Percentiles rank a stretch among this genome's conserved stretches.
These are phyloP conservation scores for Nephrotoma flavescens DNA, from an alignment of 2,888 invertebrate genomes.

Conservation along the genomic window DNA sequence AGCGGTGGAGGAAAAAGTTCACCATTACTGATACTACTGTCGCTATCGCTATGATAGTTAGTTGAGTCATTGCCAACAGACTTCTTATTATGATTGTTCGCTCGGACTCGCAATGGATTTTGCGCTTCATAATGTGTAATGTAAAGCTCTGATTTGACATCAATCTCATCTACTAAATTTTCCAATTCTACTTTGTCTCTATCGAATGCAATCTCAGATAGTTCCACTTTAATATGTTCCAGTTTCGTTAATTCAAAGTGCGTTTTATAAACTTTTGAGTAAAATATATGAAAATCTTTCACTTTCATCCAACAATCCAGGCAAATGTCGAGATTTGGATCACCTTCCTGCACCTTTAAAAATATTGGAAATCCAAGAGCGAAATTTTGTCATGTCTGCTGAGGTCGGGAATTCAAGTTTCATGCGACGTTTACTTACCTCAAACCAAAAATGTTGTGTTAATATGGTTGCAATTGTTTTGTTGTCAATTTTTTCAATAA, in stretches of 20 bases:
- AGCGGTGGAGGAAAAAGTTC: background rate
- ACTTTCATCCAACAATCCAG: background rate
- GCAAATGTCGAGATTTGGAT: background rate
- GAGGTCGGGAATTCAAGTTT: background rate
- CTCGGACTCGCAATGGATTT: background rate
- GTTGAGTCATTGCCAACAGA: background rate
- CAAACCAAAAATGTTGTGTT: conserved; percentile 10
- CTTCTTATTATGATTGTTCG: background rate
- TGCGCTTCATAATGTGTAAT: background rate
- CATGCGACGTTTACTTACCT: background rate
- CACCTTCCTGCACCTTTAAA: background rate
- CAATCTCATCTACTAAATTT: background rate
- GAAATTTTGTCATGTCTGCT: background rate
- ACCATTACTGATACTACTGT: background rate
- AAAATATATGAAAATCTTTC: background rate
- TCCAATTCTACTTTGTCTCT: background rate
- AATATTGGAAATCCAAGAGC: background rate
- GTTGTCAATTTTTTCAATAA: background rate
- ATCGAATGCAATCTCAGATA: background rate
- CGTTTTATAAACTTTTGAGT: background rate
- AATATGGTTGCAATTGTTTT: conserved; percentile 6
- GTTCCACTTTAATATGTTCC: background rate
- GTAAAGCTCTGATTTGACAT: background rate
- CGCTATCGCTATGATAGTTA: background rate
- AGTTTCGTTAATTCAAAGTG: background rate